Evolutionary conservation across 2,113 vertebrate species (phyloP).

Genomic region (Tupaia chinensis): DNA sequence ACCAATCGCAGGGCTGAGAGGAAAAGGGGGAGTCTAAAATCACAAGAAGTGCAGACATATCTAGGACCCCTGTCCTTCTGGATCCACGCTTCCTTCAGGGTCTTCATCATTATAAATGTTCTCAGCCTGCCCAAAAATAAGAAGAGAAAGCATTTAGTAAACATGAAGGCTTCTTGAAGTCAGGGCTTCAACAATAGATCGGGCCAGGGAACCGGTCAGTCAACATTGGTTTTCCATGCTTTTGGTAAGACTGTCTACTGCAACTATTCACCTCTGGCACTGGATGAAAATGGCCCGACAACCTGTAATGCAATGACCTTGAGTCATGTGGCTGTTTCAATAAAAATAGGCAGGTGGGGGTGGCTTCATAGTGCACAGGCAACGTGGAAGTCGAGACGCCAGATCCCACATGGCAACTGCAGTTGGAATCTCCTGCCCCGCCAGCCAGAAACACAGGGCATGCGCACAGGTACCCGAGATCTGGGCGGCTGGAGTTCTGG

Average conservation of each 20-base stretch:
- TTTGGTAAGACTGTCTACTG: background rate
- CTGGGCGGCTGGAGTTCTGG: too few species aligned
- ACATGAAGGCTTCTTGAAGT: constrained; percentile 4
- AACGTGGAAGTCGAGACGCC: too few species aligned
- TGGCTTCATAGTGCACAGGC: too few species aligned
- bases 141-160: constrained; percentile 50
- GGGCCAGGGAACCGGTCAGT: background rate
- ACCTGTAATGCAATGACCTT: background rate
- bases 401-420: too few species aligned
- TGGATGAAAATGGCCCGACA: background rate
- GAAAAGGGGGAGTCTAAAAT: constrained; percentile 83
- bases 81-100: constrained; percentile 96
- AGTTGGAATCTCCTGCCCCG: too few species aligned
- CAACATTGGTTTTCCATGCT: background rate
- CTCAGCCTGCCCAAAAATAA: constrained; percentile 92
- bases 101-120: constrained; percentile 99
- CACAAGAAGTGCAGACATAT: constrained; percentile 53
- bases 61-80: constrained; percentile 94
- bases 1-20: constrained; percentile 79
- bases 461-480: too few species aligned
- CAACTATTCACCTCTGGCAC: constrained; percentile 3
- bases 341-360: background rate
- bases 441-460: too few species aligned
- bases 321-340: background rate
- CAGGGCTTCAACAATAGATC: constrained; percentile 29